phyloP scores from a whole-genome alignment of 2,797 vertebrate genomes.

The Gymnocypris eckloni region DNA sequence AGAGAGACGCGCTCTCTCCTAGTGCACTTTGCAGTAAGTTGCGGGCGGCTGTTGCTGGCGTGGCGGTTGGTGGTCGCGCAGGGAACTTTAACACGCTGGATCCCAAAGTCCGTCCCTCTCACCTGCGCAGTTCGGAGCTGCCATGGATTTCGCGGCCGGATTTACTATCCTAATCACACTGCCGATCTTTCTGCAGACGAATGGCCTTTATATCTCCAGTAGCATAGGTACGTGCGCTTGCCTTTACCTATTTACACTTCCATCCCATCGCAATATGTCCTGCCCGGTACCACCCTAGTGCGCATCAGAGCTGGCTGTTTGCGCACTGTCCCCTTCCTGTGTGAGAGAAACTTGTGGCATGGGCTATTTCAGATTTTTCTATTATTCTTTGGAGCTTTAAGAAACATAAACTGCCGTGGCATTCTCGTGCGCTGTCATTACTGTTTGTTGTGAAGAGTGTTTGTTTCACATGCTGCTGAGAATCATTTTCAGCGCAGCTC shows the following conservation, averaged over 20 bases:
- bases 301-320: constrained; percentile 28
- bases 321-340: constrained; percentile 35
- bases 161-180: constrained; percentile 81
- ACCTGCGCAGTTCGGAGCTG: constrained; percentile 87
- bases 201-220: constrained; percentile 86
- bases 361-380: constrained; percentile 27
- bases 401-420: background rate
- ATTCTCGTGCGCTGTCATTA: constrained; percentile 58
- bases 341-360: constrained; percentile 48
- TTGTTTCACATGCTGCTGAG: constrained; percentile 68
- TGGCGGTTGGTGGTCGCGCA: constrained; percentile 81
- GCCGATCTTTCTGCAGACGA: constrained; percentile 80
- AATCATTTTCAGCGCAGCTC: constrained; percentile 2
- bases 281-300: constrained; percentile 40
- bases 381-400: constrained; percentile 43
- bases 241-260: constrained; percentile 67
- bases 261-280: constrained; percentile 58
- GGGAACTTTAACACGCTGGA: constrained; percentile 85
- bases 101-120: constrained; percentile 84
- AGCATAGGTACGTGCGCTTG: constrained; percentile 81
- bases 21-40: constrained; percentile 85
- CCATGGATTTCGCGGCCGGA: constrained; percentile 84
- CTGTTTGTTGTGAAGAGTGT: constrained; percentile 56
- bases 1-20: constrained; percentile 72
- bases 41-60: constrained; percentile 84